A percentile compares a stretch with the other conserved stretches of the same genome.
These are phyloP conservation scores for Carassius gibelio DNA, from an alignment of 2,113 vertebrate species.

Conservation along the genomic window DNA sequence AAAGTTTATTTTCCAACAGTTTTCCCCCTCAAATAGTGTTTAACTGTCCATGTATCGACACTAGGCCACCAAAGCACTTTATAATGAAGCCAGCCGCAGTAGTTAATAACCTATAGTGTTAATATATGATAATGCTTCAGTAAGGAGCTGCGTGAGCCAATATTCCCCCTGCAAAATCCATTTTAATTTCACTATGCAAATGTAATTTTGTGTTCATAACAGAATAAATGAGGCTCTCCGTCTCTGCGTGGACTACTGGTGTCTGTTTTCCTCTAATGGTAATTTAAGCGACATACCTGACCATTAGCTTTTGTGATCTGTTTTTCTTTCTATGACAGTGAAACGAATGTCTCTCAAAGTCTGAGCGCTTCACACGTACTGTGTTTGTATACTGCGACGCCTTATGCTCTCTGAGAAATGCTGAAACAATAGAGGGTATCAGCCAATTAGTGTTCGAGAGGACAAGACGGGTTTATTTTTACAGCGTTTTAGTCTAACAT, in stretches of 20 bases:
- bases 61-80: constrained; percentile 34
- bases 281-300: constrained; percentile 8
- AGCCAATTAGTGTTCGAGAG: not conserved
- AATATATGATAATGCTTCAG: constrained; percentile 52
- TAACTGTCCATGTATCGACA: constrained; percentile 29
- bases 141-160: constrained; percentile 40
- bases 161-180: constrained; percentile 44
- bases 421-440: constrained; percentile 1
- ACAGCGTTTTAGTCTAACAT: constrained; percentile 1
- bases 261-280: constrained; percentile 11
- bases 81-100: constrained; percentile 34
- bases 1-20: constrained; percentile 7
- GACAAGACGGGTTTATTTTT: not conserved
- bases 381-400: not conserved
- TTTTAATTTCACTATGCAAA: constrained; percentile 56
- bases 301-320: constrained; percentile 1
- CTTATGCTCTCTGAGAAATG: not conserved
- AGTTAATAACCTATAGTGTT: constrained; percentile 44
- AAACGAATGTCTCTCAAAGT: not conserved
- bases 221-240: not conserved
- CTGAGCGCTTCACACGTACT: not conserved
- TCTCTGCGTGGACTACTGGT: constrained; percentile 22
- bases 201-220: constrained; percentile 36
- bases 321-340: not conserved
- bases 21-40: constrained; percentile 30